Evolutionary conservation across 2,888 invertebrate species (phyloP), one percentile per base, ranked within the genome.

Genomic region (Cyclophora punctaria): DNA sequence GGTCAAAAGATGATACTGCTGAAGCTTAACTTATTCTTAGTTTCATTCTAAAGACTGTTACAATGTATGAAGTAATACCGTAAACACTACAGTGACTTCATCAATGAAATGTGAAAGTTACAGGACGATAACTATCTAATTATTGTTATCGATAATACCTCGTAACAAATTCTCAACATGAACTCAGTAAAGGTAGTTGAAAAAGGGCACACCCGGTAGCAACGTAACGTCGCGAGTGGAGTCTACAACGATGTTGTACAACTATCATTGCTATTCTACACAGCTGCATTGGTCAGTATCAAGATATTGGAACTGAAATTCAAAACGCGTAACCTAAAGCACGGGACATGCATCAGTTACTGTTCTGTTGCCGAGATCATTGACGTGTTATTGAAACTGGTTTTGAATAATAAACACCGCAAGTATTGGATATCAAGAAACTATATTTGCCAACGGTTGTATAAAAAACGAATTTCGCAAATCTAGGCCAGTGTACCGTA

Each of bases 401-500:
- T 20, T 20, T 20, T 20, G 20, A 20, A 20, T 20, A 20, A 20
- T 20, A 20, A 20, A 20, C 20, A 20, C 20, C 20, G 20, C 20
- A 20, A 20, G 20, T 20, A 20, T 20, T 20, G 20, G 20, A 20
- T 20, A 20, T 20, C 20, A 20, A 43, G 40, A 33, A 44, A 46
- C 41, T 33, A 52, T 47, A 46, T 45, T 45, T 49, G 42, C 35
- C 33, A 43, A 44, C 33, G 47, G 45, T 46, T 46, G 41, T 40
- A 41, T 51, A 52, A 54, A 52, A 55, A 51, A 47, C 46, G 46
- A 41, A 50, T 34, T 47, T 41, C 46, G 42, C 45, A 55, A 55
- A 71, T 60, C 61, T 64, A 53, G 66, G 70, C 52, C 68, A 57
- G 58, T 63, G 54, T 67, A 69, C 66, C 63, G 71, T 70, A 62